These are phyloP conservation scores for Ciona savignyi DNA, from an alignment of 23 tunicate genomes.

Conservation along the genomic window DNA sequence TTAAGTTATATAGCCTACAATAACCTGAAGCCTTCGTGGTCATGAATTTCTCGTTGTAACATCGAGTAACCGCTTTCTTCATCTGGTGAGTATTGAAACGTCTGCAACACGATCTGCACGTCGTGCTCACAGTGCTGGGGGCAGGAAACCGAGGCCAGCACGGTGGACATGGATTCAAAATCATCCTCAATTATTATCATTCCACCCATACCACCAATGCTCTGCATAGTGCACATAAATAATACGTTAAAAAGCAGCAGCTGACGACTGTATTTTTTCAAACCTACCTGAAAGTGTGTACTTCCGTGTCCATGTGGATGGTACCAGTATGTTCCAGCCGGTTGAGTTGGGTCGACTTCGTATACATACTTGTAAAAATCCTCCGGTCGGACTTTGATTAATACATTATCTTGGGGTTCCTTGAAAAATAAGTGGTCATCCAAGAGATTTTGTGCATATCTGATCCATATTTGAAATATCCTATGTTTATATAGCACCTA, in stretches of 20 bases:
- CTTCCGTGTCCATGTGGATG: constrained; percentile 37
- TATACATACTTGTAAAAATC: constrained; percentile 7
- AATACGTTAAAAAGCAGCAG: too few species aligned
- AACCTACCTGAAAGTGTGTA: constrained; percentile 25
- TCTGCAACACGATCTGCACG: constrained; percentile 19
- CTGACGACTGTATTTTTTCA: too few species aligned
- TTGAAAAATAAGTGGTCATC: neutral
- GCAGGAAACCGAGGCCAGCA: constrained; percentile 9
- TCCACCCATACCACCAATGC: constrained; percentile 26
- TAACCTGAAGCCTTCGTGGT: constrained; percentile 2
- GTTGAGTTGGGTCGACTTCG: constrained; percentile 23
- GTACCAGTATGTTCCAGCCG: constrained; percentile 52
- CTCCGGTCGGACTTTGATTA: constrained; percentile 2
- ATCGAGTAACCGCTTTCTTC: constrained; percentile 14
- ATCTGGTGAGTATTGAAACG: constrained; percentile 13
- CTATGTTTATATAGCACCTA: too few species aligned
- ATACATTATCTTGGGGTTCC: constrained; percentile 17
- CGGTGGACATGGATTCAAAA: constrained; percentile 2
- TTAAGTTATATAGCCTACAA: too few species aligned
- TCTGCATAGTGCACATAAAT: too few species aligned
- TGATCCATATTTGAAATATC: too few species aligned
- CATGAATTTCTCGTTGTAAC: constrained; percentile 6
- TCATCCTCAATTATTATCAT: constrained; percentile 44
- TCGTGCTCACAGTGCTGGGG: constrained; percentile 25
- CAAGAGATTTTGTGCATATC: too few species aligned